Evolutionary conservation across 2,113 vertebrate genomes (phyloP), one percentile per base, ranked within the genome.

Genomic region (Tyrannus savana): DNA sequence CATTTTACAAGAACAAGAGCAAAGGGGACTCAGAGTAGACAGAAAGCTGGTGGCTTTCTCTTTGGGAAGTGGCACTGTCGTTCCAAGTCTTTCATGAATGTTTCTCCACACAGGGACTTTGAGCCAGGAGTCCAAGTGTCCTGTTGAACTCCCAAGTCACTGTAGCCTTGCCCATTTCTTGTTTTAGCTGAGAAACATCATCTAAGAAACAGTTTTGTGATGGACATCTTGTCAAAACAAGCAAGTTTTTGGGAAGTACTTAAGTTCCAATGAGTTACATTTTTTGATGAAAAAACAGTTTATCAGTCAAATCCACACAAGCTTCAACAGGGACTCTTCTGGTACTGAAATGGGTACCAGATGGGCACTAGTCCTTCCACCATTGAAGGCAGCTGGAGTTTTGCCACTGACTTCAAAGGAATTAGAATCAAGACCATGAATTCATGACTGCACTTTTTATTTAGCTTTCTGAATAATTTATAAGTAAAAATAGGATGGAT

Each of bases 401-500:
- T 89, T 96, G 91, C 92, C 84, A 74, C 64, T 71, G 75, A 94
- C 93, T 95, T 97, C 93, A 96, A 80, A 96, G 78, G 81, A 93
- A 94, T 94, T 87, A 94, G 82, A 75, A 96, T 95, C 87, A 95
- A 95, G 81, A 62, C 87, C 81, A 82, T 91, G 93, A 96, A 96
- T 96, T 94, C 74, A 89, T 69, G 87, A 91, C 87, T 93, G 67
- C 63, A 90, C 69, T 93, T 96, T 84, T 93, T 94, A 91, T 95
- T 96, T 93, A 91, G 74, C 71, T 93, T 96, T 96, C 75, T 89
- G 89, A 95, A 96, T 96, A 89, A 93, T 96, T 94, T 96, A 77
- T 88, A 93, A 80, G 82, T 78, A 83, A 96, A 96, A 96, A 89
- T 87, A 91, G 82, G 42, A 60, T 91, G 47, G 46, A 71, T 95